These are phyloP conservation scores for Parnassius orleans DNA, from an alignment of 2,888 invertebrate genomes.

Conservation along the genomic window DNA sequence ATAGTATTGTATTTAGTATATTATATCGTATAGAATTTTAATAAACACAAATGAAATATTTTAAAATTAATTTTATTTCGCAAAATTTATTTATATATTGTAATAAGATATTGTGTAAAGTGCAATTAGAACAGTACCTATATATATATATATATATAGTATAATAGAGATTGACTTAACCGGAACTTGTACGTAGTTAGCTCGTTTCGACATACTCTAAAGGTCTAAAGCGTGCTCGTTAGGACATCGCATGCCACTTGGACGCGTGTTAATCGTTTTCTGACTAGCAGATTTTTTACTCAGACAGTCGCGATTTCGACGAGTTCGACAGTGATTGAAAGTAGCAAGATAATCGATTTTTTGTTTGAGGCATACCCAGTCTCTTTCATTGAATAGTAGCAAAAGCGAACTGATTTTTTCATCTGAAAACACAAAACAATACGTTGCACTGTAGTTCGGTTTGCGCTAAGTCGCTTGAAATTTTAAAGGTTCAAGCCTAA, in stretches of 20 bases:
- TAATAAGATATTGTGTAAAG: no score
- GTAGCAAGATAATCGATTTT: conserved; percentile 24
- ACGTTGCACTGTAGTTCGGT: conserved; percentile 3
- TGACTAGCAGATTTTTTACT: conserved; percentile 63
- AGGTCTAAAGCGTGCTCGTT: conserved; percentile 2
- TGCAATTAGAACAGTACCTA: no score
- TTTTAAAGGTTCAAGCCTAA: not conserved
- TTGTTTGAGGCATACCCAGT: conserved; percentile 22
- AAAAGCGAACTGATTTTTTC: conserved; percentile 4
- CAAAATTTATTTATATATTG: no score
- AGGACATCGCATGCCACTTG: conserved; percentile 1
- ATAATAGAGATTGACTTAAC: conserved; percentile 51
- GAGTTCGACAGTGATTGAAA: conserved; percentile 37
- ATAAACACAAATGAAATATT: no score
- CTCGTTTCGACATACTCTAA: conserved; percentile 5
- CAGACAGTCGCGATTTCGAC: conserved; percentile 42
- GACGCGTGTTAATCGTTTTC: conserved; percentile 53
- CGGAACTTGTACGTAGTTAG: conserved; percentile 58
- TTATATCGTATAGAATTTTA: no score
- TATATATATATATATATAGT: not conserved
- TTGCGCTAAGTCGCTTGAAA: conserved; percentile 2
- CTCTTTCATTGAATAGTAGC: not conserved
- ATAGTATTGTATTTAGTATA: no score
- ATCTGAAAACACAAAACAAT: conserved; percentile 3
- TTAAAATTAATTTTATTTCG: no score